phyloP scores from a whole-genome alignment of 2,888 invertebrate genomes.

The Pecten maximus region DNA sequence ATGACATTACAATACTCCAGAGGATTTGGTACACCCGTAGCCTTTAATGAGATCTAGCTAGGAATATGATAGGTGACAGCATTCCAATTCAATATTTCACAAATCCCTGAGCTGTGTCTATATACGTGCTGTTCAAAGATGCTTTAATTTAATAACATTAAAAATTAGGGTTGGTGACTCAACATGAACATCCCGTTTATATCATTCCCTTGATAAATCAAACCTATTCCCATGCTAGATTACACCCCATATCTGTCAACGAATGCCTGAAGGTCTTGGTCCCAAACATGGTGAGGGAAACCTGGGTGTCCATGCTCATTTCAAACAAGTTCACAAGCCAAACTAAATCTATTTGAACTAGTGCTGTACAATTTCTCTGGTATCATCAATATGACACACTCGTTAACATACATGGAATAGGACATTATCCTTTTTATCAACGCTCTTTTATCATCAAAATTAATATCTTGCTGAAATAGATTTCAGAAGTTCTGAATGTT shows the following conservation, averaged over 20 bases:
- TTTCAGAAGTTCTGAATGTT: neutral
- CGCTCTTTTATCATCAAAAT: conserved; percentile 1
- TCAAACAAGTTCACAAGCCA: neutral
- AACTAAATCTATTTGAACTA: neutral
- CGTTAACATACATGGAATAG: neutral
- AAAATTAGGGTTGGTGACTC: neutral
- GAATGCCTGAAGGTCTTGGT: neutral
- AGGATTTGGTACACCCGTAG: neutral
- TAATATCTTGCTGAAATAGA: neutral
- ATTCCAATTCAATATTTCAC: neutral
- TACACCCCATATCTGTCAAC: neutral
- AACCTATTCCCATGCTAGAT: neutral
- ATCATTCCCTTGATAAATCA: neutral
- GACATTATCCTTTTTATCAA: neutral
- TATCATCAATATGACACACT: neutral
- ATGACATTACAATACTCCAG: neutral
- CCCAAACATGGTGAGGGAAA: neutral
- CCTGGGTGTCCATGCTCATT: neutral
- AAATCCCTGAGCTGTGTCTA: neutral
- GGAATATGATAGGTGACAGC: neutral
- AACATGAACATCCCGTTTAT: neutral
- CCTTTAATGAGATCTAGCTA: neutral
- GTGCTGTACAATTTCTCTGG: neutral
- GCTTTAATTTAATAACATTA: neutral
- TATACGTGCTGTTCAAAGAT: neutral